phyloP scores from a whole-genome alignment of 2,113 vertebrate genomes.

The Bujurquina vittata region DNA sequence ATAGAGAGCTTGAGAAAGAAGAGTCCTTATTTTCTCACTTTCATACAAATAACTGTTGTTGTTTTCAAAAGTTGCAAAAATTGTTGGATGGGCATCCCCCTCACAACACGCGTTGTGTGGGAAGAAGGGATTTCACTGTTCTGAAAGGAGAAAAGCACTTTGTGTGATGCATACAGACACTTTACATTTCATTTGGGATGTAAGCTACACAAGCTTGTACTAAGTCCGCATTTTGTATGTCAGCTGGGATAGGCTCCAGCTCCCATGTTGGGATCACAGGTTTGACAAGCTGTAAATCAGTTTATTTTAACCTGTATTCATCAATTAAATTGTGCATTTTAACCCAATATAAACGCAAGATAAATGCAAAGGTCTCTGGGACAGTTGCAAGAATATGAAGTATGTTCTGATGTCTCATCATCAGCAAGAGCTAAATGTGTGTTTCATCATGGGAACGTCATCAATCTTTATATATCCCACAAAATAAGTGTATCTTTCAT shows the following conservation, averaged over 20 bases:
- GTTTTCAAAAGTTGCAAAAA: neutral
- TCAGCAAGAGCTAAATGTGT: neutral
- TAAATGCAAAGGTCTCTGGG: neutral
- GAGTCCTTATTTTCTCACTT: neutral
- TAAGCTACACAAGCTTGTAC: neutral
- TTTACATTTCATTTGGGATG: neutral
- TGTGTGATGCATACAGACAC: neutral
- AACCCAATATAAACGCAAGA: neutral
- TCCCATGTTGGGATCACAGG: neutral
- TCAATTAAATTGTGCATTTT: neutral
- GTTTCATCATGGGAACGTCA: neutral
- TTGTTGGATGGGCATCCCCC: neutral
- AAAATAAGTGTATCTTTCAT: neutral
- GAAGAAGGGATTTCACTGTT: conserved; percentile 16
- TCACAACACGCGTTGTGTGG: neutral
- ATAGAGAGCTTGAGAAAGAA: neutral
- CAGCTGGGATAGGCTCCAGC: neutral
- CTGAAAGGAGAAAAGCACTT: conserved; percentile 2
- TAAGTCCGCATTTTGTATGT: neutral
- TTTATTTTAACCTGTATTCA: neutral
- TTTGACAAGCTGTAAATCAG: too few species aligned
- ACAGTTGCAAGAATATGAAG: neutral
- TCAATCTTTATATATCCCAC: neutral
- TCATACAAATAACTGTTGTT: neutral
- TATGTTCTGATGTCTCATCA: neutral